Base-by-base conservation (phyloP, 2,113 vertebrate genomes). In the Aplodontia rufa region DNA sequence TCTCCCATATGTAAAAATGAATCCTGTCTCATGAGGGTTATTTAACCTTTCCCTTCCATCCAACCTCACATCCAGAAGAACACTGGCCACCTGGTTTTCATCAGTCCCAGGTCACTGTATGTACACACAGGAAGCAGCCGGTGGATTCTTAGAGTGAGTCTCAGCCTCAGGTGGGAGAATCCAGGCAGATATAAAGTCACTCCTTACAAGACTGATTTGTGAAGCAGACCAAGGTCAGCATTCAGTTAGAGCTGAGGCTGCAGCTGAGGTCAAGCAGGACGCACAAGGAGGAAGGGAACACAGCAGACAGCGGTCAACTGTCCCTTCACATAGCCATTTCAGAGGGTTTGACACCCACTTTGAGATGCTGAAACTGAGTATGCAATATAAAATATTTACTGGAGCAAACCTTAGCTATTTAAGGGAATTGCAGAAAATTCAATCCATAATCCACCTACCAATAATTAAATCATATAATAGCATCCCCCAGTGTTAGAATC, bases 151-250 rank as follows among this genome's bases (percentile, higher is more conserved):
- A 40, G 16, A 40, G 12, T 75, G 19, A 47, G 24, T 66, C 12
- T 64, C 91, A 94, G 58, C 71, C 75, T 68, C 49, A 40, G 20
- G n/a, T 55, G 49, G 91, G 87, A 84, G 24, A 58, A 74, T 42
- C 42, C 75, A 86, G 42, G 62, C 49, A 89, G 35, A 53, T 78
- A 19, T 13, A 62, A 42, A 93, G 2, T 5, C 20, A 53, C 11
- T 78, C 78, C 86, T 69, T 30, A 24, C n/a, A 60, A 84, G 84
- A 84, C 74, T 93, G 87, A 72, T 90, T 87, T 90, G 69, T 93
- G 80, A 80, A 79, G 40, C 60, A 28, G 28, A 75, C 26, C 13
- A 74, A 93, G 75, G 68, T 91, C 11, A 94, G 28, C 20, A 40
- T 37, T 83, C 81, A 79, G 17, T 9, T 45, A 79, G 69, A 75